phyloP scores from a whole-genome alignment of 2,113 vertebrate genomes.

The Propithecus coquereli region DNA sequence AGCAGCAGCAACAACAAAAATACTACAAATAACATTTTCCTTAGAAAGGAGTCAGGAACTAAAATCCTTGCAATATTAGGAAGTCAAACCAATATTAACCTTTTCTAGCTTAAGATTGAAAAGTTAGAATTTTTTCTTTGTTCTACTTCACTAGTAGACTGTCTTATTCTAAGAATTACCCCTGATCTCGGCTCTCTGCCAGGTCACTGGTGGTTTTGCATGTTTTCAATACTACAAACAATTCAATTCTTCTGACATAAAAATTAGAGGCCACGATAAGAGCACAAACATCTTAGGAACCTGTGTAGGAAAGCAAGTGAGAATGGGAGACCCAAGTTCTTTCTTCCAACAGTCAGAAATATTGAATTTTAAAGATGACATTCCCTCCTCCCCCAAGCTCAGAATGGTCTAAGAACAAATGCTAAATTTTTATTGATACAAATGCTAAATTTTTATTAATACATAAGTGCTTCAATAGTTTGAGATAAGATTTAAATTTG shows the following conservation, averaged over 20 bases:
- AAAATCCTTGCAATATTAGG: neutral
- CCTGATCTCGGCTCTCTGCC: neutral
- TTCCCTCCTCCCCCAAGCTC: neutral
- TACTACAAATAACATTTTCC: neutral
- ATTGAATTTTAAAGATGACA: neutral
- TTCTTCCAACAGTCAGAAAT: neutral
- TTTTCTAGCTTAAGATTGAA: neutral
- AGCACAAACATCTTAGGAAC: neutral
- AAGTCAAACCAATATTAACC: neutral
- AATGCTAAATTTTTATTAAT: neutral
- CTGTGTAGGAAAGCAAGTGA: neutral
- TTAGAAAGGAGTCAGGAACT: neutral
- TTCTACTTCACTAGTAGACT: neutral
- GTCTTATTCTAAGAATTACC: neutral
- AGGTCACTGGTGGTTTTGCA: neutral
- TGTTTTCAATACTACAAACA: conserved; percentile 1
- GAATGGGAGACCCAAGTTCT: neutral
- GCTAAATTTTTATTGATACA: neutral
- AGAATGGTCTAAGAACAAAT: neutral
- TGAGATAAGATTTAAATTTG: conserved; percentile 20
- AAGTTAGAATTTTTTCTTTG: neutral
- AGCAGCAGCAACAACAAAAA: neutral
- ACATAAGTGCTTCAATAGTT: neutral
- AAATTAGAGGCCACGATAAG: neutral
- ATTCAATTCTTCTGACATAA: neutral